Evolutionary conservation across 2,797 vertebrate species (phyloP), one percentile per base, ranked within the genome.

Genomic region (Jordanella pulchra): DNA sequence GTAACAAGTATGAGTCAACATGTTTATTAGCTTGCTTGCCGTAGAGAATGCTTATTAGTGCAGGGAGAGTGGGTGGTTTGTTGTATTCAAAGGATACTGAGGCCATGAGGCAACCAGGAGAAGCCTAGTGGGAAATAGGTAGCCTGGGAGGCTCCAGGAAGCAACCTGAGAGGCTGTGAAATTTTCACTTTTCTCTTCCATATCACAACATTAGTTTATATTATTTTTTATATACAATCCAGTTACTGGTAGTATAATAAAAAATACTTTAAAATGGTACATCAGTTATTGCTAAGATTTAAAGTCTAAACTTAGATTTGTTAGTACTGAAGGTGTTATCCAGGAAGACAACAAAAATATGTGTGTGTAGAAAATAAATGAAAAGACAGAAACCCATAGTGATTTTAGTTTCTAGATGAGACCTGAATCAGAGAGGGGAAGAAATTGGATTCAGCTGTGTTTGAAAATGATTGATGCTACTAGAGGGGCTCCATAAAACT

Each of bases 121-220:
- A 78, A 77, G 83, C 81, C 87, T 84, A 76, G 71, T 69, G 83
- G 87, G 88, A 81, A 78, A 84, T 77, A 83, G 90, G 87, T 39
- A 92, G 90, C 83, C 90, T 80, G 71, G 79, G 76, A 90, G 90
- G 89, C 90, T 93, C 91, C 73, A 77, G 85, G 77, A 92, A 79
- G 90, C 84, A 92, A 92, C 79, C 72, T 35, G 86, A 92, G 89
- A 87, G 21, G 5, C 63, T 79, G 76, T 72, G 23, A 14, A 65
- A 71, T 82, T 72, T 71, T 78, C 65, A 35, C 69, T 63, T 79
- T 69, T 82, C 7, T 75, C 75, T 84, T 70, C 67, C 75, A 30
- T 55, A 72, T 76, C 67, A 71, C 82, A 76, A 69, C 67, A 72
- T 71, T 75, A 77, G 73, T 71, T 44, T 39, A 68, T 48, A 68